phyloP scores from a whole-genome alignment of 1,140 invertebrate genomes.

The Hycleus phaleratus region DNA sequence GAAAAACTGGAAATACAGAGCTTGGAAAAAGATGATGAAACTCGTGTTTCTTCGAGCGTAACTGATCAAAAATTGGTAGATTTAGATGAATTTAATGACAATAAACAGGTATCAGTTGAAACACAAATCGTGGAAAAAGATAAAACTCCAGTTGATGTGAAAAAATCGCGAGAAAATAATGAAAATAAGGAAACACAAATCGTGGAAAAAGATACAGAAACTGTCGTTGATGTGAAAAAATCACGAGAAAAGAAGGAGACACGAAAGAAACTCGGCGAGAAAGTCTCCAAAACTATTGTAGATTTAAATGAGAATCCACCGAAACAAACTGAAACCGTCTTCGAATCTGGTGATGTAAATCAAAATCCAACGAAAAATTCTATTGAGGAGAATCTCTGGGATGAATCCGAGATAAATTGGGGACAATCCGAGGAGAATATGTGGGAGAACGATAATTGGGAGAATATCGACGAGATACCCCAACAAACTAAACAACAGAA shows the following conservation, averaged over 20 bases:
- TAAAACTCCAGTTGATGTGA: neutral
- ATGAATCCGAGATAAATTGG: constrained; percentile 31
- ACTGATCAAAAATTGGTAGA: too few relatives aligned
- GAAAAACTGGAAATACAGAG: too few relatives aligned
- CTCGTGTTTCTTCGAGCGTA: too few relatives aligned
- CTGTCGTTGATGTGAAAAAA: neutral
- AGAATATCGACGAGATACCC: constrained; percentile 21
- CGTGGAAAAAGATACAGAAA: neutral
- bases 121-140: too few relatives aligned
- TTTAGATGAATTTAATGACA: too few relatives aligned
- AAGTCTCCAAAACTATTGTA: neutral
- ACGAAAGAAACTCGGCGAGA: neutral
- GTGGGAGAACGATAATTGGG: constrained; percentile 33
- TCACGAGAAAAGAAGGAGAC: constrained; percentile 1
- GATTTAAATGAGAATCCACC: neutral
- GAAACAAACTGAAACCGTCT: neutral
- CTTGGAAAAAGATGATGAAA: too few relatives aligned
- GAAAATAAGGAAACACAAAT: neutral
- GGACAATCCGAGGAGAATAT: constrained; percentile 14
- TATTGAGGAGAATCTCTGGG: constrained; percentile 34
- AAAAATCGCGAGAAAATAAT: neutral
- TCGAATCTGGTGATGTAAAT: constrained; percentile 1
- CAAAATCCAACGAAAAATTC: neutral
- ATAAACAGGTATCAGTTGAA: too few relatives aligned
- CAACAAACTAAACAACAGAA: constrained; percentile 9